Conservation (phyloP, 2,113 vertebrate genomes). For the Chrysemys picta region DNA sequence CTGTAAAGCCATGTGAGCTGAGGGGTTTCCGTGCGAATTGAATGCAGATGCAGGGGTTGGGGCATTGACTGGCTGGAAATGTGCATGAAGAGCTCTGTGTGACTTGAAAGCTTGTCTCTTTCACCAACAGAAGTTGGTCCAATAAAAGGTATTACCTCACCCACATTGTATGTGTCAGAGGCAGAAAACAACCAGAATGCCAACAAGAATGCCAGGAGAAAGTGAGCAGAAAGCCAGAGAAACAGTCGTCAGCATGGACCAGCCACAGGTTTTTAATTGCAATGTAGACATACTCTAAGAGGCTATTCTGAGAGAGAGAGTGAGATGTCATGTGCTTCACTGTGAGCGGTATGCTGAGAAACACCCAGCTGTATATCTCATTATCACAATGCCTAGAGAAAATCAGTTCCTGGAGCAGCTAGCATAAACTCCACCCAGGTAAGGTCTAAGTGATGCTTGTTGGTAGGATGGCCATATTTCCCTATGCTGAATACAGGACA, state of each 20-base stretch:
- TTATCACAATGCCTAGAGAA: not conserved
- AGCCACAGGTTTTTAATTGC: too few species aligned
- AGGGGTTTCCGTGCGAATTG: not conserved
- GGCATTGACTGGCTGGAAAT: not conserved
- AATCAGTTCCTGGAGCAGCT: fast-evolving
- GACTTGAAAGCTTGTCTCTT: not conserved
- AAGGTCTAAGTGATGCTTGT: not conserved
- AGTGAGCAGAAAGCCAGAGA: not conserved
- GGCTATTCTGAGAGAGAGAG: not conserved
- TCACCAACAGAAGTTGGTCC: not conserved
- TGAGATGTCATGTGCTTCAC: not conserved
- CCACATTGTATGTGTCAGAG: not conserved
- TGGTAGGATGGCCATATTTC: too few species aligned
- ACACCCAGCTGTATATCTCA: not conserved
- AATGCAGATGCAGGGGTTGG: not conserved
- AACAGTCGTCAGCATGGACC: not conserved
- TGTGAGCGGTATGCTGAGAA: not conserved
- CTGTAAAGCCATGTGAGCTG: not conserved
- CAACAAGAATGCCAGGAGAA: not conserved
- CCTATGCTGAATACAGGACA: too few species aligned
- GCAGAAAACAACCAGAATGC: not conserved
- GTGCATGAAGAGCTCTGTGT: not conserved
- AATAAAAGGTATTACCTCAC: not conserved
- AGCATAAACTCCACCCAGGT: not conserved
- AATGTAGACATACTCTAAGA: not conserved